Conservation (phyloP, 2,113 vertebrate genomes). For the Cyrtonyx montezumae region DNA sequence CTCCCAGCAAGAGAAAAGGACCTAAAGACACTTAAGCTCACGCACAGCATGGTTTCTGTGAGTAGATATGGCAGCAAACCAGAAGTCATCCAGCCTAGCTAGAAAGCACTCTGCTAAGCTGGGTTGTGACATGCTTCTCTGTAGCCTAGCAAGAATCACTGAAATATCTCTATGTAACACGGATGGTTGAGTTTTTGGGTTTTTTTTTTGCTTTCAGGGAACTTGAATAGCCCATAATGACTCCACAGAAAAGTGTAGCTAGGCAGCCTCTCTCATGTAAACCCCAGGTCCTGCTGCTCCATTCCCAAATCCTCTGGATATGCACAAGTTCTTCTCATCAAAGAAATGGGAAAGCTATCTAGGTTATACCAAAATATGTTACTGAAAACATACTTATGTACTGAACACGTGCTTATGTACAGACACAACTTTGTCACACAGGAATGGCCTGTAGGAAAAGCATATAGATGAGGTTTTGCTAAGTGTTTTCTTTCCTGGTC, state of each 20-base stretch:
- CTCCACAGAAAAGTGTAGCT: not conserved
- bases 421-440: not conserved
- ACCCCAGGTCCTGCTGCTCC: not conserved
- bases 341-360: not conserved
- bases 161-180: too few species aligned
- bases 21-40: not conserved
- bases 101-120: not conserved
- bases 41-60: fast-evolving
- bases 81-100: not conserved
- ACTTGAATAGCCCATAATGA: fast-evolving
- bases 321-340: not conserved
- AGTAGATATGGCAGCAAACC: not conserved
- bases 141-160: not conserved
- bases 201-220: not conserved
- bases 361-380: not conserved
- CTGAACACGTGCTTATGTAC: fast-evolving
- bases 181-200: not conserved
- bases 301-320: fast-evolving
- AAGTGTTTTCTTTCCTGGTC: not conserved
- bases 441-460: fast-evolving
- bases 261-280: not conserved
- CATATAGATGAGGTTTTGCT: not conserved
- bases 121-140: not conserved
- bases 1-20: not conserved
- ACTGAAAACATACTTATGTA: fast-evolving